Base-by-base conservation (phyloP, 1,140 invertebrate genomes). In the Eupeodes corollae region DNA sequence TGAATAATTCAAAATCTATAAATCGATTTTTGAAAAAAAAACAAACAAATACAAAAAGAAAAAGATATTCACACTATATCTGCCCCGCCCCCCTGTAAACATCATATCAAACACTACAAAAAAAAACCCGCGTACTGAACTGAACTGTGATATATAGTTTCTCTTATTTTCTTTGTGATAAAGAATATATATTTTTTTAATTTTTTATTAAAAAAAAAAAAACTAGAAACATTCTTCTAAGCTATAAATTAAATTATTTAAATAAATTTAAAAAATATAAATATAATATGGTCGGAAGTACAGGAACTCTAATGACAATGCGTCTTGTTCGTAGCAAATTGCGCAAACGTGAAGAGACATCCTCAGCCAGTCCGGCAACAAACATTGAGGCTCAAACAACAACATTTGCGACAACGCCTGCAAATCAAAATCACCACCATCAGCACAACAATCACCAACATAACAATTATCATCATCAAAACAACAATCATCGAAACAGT, bases 311-410 rank as follows among this genome's bases (percentile, higher is more conserved):
- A 78, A 81, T 85, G 70, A 83, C 84, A 59, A 83, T 88, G 63
- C 84, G 84, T 72, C 82, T 88, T 79, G 84, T 88, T 71, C 83
- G 84, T 78, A 88, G 84, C 71, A 88, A 87, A 73, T 76, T 88
- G 70, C 77, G 83, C 58, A 87, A 88, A 72, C 75, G 84, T 49
- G 84, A 87, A 71, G 84, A 88, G 58, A 78, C 81, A 64, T 74
- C 77, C 50, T 48, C 33, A 16, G 37, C 51, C 14, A 75, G 78
- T 56, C 73, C 75, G 47, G 77, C 78, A 44, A 78, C 80, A 55
- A 76, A 79, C n/a, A 74, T 79, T 43, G 79, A 79, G 56, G 74
- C 76, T 11, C 75, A 82, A 43, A 47, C 56, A 50, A 50, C 54
- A 46, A 46, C 57, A 51, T 42, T 55, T 50, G 48, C 47, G 58